A percentile compares a stretch with the other conserved stretches of the same genome.
Evolutionary conservation across 2,797 vertebrate species (phyloP).

Genomic region (Agapornis canus): DNA sequence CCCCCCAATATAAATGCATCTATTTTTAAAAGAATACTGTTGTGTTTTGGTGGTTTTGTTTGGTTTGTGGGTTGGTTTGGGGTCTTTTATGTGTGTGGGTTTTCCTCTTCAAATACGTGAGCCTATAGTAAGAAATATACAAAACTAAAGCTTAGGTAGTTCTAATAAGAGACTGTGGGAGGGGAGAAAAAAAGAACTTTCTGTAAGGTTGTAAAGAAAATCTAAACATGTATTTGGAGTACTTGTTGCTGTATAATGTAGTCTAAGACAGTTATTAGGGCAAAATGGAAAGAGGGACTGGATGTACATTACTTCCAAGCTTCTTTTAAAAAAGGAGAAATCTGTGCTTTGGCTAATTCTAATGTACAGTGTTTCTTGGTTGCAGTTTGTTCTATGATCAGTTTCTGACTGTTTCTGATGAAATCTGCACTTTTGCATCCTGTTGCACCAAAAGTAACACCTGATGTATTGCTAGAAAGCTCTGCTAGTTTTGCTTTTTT

Average conservation of each 20-base stretch:
- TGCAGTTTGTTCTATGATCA: neutral
- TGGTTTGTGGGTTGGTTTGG: neutral
- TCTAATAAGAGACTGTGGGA: neutral
- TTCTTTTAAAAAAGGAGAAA: neutral
- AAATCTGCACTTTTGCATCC: neutral
- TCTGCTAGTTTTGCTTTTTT: neutral
- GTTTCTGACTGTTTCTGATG: neutral
- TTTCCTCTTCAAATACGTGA: neutral
- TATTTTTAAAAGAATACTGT: neutral
- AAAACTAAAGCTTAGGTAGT: neutral
- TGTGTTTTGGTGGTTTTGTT: neutral
- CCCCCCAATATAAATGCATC: neutral
- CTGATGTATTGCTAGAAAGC: neutral
- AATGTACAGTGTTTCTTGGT: neutral
- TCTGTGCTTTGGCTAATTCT: neutral
- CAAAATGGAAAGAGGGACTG: slow-evolving; percentile 1
- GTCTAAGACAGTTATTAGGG: neutral
- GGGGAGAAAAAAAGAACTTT: neutral
- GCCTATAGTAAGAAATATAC: neutral
- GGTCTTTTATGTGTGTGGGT: neutral
- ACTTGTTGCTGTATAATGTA: neutral
- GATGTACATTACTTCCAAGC: neutral
- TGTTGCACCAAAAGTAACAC: neutral
- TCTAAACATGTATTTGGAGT: neutral
- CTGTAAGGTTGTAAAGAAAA: neutral